These are phyloP conservation scores for Tragopan temminckii DNA, from an alignment of 2,797 vertebrate species.

Conservation along the genomic window DNA sequence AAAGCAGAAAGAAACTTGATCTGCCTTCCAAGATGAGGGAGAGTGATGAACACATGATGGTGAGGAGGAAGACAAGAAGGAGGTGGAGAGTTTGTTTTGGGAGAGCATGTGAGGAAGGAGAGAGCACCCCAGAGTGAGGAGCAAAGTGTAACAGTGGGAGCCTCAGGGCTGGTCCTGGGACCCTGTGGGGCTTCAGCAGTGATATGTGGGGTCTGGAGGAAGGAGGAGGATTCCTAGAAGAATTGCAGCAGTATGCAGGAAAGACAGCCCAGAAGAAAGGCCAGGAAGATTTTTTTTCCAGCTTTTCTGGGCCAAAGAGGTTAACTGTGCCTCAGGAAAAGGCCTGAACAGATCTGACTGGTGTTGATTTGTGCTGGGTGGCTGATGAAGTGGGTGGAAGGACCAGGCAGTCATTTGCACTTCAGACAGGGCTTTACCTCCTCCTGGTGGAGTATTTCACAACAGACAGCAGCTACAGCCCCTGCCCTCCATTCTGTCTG, in stretches of 20 bases:
- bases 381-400: neutral
- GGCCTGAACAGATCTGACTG: neutral
- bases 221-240: neutral
- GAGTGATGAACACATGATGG: neutral
- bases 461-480: neutral
- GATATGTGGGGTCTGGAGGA: neutral
- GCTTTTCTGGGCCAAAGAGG: neutral
- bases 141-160: neutral
- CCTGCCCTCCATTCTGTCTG: neutral
- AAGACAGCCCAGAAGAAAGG: neutral
- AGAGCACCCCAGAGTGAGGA: fast-evolving
- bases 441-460: neutral
- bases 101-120: neutral
- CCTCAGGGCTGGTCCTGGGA: neutral
- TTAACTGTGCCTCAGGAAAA: neutral
- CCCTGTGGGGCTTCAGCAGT: neutral
- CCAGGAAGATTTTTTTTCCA: neutral
- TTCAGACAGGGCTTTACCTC: neutral
- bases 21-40: neutral
- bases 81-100: constrained; percentile 3
- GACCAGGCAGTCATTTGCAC: neutral
- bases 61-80: constrained; percentile 3
- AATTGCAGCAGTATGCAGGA: neutral
- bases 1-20: neutral
- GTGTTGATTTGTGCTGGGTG: neutral